Evolutionary conservation across 2,113 vertebrate species (phyloP).

Genomic region (Potamarius usumacintae): DNA sequence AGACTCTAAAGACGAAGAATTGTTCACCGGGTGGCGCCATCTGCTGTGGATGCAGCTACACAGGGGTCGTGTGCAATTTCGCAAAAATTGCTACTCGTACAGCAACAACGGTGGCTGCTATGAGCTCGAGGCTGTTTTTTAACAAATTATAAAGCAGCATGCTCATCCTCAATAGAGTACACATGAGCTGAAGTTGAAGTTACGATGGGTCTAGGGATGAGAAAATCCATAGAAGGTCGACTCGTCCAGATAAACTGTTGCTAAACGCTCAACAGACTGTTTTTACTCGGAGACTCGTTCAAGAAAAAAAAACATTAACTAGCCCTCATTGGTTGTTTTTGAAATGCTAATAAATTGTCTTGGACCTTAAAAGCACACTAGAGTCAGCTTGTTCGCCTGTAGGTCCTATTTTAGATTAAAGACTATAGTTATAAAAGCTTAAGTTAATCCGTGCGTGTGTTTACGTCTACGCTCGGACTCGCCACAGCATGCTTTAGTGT

Average conservation of each 20-base stretch:
- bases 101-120: too few relatives aligned
- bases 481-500: not conserved
- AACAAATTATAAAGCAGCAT: not conserved
- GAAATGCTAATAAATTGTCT: not conserved
- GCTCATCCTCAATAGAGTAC: not conserved
- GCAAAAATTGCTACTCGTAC: too few relatives aligned
- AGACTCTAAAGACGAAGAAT: too few relatives aligned
- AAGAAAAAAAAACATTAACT: not conserved
- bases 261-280: not conserved
- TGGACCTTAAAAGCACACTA: not conserved
- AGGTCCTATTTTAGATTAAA: not conserved
- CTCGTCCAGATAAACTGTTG: not conserved
- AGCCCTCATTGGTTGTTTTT: not conserved
- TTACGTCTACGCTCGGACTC: not conserved
- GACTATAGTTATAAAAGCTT: conserved; percentile 16
- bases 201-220: too few relatives aligned
- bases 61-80: too few relatives aligned
- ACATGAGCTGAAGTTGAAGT: not conserved
- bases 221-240: not conserved
- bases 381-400: not conserved
- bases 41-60: too few relatives aligned
- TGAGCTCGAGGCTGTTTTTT: too few relatives aligned
- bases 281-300: not conserved
- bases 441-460: not conserved
- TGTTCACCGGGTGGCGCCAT: too few relatives aligned